Base-by-base conservation (phyloP, 1,140 invertebrate genomes). In the Drosophila kurseongensis region DNA sequence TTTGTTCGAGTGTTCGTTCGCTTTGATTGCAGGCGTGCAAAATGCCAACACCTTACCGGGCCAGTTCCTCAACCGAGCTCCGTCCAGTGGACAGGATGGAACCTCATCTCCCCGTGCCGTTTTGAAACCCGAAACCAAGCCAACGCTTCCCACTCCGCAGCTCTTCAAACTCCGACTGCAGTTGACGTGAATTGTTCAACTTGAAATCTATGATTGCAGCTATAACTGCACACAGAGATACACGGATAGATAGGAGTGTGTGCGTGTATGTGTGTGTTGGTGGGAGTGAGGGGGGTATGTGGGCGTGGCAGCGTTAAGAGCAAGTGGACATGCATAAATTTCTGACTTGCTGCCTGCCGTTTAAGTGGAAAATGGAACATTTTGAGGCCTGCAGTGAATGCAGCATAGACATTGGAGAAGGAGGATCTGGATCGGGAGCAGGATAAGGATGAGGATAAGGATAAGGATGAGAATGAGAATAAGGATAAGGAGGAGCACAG, bases 121-220 rank as follows among this genome's bases (percentile, higher is more conserved):
- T 47, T 18, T 18, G 35, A 29, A 60, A 16, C 44, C 57, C 32
- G 32, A 36, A 62, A 41, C 54, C 38, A 40, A 14, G 27, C 29
- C 44, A 50, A 13, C 45, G 2, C 42, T 18, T 36, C 40, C 29
- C 44, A 56, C 27, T 44, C 35, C 71, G 48, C 35, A 16, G 52
- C 54, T 75, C 59, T 75, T 59, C 62, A 75, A 52, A 67, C 74
- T 58, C 36, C 72, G 66, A 78, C 79, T 86, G 83, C 83, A 88
- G 72, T 86, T 86, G 83, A 86, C 83, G 68, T 86, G 79, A 86
- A 83, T 86, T 88, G 83, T 86, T 83, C 83, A 75, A 80, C 72
- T 80, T 79, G 83, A 86, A 86, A 86, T 86, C 83, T 86, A 86
- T 83, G 83, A 86, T 86, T 86, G 83, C 83, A 79, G 83, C 84